Evolutionary conservation across 2,888 invertebrate species (phyloP), one percentile per base, ranked within the genome.

Genomic region (Imbricaverruca yamaguchii): DNA sequence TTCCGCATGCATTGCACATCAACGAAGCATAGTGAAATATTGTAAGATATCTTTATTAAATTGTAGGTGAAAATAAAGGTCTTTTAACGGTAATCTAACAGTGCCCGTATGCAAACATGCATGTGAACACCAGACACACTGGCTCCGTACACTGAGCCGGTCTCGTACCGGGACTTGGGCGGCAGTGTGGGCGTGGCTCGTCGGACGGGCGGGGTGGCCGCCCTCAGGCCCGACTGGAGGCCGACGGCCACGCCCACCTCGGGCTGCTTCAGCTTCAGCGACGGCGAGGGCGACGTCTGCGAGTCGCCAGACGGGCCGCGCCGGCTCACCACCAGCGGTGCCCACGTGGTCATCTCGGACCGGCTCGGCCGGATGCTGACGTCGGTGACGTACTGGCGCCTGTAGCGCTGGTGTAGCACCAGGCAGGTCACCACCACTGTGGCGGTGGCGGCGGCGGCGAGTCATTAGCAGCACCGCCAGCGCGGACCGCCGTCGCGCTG

Each of bases 351-450:
- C 39, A 39, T 4, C 39, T 39, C 39, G 39, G 39, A 39, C 39
- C 1, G 39, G 4, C 39, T 39, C 39, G 39, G 39, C 39, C 4
- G 39, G 59, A 59, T 59, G 59, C 69, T 69, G 69, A 69, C 69
- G 39, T 69, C 18, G 4, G 69, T 69, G 53, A 69, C 69, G 69
- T 39, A 80, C 63, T 78, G 80, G 80, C 81, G 39, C 39, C 81
- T 84, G 86, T 93, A 93, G 69, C 96, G 90, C 85, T 95, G 93
- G 87, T 95, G 94, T 81, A 95, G 87, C 61, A 95, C 92, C 82
- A 96, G 89, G 85, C 94, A 93, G 0, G 93, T 93, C 3, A 93
- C 90, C 0, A 94, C 93, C 80, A 95, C 93, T 92, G 87, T 8
- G 6, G 69, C 7, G 25, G 6, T 39, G 39, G 39, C 39, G 39